Evolutionary conservation across 2,797 vertebrate species (phyloP).

Genomic region (Channallabes apus): DNA sequence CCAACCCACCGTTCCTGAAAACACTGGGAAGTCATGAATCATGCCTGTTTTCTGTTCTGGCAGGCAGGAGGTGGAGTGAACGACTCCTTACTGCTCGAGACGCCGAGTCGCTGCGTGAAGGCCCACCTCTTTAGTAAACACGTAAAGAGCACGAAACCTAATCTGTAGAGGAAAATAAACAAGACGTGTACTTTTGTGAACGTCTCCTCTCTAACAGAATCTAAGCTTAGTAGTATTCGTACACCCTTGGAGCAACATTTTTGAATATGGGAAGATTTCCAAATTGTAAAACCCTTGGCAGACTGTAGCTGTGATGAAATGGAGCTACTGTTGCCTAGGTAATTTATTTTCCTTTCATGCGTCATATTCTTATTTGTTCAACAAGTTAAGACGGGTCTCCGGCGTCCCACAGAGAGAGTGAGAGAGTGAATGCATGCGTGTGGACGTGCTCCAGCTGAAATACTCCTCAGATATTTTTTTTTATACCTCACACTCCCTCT

Average conservation of each 20-base stretch:
- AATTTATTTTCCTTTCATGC: no score
- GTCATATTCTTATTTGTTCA: no score
- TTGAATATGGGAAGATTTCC: neutral
- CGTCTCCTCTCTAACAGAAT: neutral
- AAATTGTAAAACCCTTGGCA: neutral
- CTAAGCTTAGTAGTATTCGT: neutral
- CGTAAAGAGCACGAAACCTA: neutral
- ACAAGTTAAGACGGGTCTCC: no score
- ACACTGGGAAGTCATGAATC: constrained; percentile 2
- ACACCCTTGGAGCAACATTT: neutral
- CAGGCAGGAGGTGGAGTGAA: neutral
- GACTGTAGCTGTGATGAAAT: no score
- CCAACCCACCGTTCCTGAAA: neutral
- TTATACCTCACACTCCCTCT: no score
- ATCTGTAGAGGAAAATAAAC: neutral
- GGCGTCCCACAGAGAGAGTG: no score
- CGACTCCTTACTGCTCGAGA: neutral
- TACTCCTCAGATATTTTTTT: no score
- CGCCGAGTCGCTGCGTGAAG: neutral
- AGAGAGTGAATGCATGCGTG: no score
- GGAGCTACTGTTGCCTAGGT: no score
- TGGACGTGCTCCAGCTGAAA: no score
- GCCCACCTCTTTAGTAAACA: constrained; percentile 5
- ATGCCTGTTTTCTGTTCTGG: neutral
- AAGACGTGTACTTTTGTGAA: no score